These are phyloP conservation scores for Hemaris fuciformis DNA, from an alignment of 2,888 invertebrate genomes.

Conservation along the genomic window DNA sequence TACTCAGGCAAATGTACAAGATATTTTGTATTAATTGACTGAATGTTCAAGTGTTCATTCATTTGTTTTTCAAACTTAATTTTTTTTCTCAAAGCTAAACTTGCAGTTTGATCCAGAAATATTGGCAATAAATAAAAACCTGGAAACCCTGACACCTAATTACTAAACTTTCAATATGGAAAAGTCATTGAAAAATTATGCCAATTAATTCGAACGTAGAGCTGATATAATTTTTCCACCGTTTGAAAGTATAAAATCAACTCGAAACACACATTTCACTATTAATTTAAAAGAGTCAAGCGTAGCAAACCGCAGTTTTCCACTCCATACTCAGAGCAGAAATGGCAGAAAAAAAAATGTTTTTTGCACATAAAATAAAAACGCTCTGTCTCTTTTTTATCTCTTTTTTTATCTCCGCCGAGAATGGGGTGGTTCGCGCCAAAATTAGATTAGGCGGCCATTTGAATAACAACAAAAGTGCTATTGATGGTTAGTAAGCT, in stretches of 20 bases:
- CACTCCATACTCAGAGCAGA: background rate
- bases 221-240: background rate
- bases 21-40: too few relatives aligned
- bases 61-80: too few relatives aligned
- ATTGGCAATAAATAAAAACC: too few relatives aligned
- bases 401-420: slow-evolving; percentile 23
- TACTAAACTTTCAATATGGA: too few relatives aligned
- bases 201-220: background rate
- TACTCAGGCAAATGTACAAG: too few relatives aligned
- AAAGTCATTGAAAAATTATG: too few relatives aligned
- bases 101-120: too few relatives aligned
- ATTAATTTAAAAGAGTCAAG: background rate
- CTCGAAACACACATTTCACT: background rate
- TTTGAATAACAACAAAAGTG: slow-evolving; percentile 43
- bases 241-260: background rate
- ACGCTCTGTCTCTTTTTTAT: slow-evolving; percentile 5
- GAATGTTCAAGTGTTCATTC: too few relatives aligned
- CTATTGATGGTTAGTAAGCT: slow-evolving; percentile 19
- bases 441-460: slow-evolving; percentile 40
- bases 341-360: background rate
- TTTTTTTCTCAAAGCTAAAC: too few relatives aligned
- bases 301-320: background rate
- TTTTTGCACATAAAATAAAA: slow-evolving; percentile 11
- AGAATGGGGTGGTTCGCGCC: slow-evolving; percentile 16
- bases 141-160: too few relatives aligned